Conservation (phyloP, 1,140 invertebrate species). For the Trypoxylus dichotomus region DNA sequence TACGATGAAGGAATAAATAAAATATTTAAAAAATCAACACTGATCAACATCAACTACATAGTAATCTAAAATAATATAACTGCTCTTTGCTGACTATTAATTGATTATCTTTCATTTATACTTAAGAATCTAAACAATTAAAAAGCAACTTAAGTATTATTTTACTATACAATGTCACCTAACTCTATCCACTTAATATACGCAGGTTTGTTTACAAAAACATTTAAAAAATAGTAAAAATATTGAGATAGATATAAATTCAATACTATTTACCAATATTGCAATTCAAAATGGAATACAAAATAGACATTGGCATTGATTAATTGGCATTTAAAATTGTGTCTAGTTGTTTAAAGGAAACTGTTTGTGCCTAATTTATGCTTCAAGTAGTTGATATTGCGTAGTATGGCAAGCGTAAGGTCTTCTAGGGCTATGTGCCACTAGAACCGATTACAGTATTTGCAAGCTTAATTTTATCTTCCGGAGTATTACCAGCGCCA, state of each 20-base stretch:
- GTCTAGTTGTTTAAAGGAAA: not conserved
- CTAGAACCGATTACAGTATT: not conserved
- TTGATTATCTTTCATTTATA: not conserved
- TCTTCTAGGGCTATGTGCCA: not conserved
- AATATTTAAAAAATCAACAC: slow-evolving; percentile 22
- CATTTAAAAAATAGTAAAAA: not conserved
- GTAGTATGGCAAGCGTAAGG: not conserved
- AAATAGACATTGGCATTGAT: not conserved
- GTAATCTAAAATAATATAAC: not conserved
- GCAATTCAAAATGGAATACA: not conserved
- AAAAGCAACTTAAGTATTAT: not conserved
- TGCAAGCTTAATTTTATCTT: not conserved
- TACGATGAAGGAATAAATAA: not conserved
- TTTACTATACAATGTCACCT: not conserved
- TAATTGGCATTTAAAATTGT: not conserved
- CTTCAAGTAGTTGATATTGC: not conserved
- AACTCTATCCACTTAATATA: not conserved
- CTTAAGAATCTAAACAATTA: not conserved
- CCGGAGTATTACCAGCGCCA: slow-evolving; percentile 38
- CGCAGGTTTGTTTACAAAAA: not conserved
- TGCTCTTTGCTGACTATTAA: not conserved
- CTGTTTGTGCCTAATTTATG: not conserved
- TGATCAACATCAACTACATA: not conserved
- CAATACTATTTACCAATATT: not conserved
- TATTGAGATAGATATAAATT: no score